Evolutionary conservation across 92 coral and sea anemone species (phyloP).

Genomic region (Epizoanthus fatuus): DNA sequence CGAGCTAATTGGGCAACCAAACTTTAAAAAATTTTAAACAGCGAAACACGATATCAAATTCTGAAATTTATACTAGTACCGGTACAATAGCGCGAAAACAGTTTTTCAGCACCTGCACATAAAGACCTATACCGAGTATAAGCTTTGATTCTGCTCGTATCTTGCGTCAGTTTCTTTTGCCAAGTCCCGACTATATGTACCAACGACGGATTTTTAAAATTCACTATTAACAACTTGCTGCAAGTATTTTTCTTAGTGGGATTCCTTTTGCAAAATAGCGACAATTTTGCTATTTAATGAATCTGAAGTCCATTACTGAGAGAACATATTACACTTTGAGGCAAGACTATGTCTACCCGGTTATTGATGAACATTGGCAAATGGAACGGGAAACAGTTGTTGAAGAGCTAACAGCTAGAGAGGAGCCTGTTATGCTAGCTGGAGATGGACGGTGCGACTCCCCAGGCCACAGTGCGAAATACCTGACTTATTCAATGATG

Average conservation of each 20-base stretch:
- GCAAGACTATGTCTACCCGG: constrained; percentile 46
- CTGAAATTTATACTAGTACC: too few species aligned
- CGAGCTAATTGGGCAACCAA: too few species aligned
- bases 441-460: constrained; percentile 16
- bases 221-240: not conserved
- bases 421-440: constrained; percentile 41
- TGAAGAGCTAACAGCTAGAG: constrained; percentile 13
- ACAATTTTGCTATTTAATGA: constrained; percentile 29
- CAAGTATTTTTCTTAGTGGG: constrained; percentile 40
- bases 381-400: constrained; percentile 30
- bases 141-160: too few species aligned
- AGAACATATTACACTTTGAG: constrained; percentile 26
- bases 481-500: constrained; percentile 44
- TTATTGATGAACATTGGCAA: constrained; percentile 33
- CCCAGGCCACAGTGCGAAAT: constrained; percentile 52
- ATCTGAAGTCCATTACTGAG: constrained; percentile 32
- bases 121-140: too few species aligned
- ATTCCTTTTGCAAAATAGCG: constrained; percentile 37
- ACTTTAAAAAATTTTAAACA: too few species aligned
- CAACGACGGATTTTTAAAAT: too few species aligned
- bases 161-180: too few species aligned
- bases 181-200: too few species aligned
- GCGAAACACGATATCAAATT: too few species aligned
- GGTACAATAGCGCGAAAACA: too few species aligned
- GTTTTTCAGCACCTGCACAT: too few species aligned